Conservation (phyloP, 2,888 invertebrate species). For the Nomada lathburiana region DNA sequence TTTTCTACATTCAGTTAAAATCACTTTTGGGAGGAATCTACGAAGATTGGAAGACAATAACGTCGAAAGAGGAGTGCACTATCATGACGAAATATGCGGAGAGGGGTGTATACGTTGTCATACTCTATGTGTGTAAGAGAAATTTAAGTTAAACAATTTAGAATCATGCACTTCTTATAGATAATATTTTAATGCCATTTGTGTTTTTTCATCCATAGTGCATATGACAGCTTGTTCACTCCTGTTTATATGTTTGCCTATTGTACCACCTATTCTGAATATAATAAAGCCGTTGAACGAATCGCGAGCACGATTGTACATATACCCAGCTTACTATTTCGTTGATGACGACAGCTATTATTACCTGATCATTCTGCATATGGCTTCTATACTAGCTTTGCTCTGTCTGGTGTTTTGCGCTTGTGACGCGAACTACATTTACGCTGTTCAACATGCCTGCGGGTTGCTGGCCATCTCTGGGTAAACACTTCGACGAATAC, state of each 20-base stretch:
- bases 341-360: conserved; percentile 10
- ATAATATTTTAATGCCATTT: neutral
- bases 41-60: conserved; percentile 1
- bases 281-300: conserved; percentile 10
- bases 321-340: conserved; percentile 14
- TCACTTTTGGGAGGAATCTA: neutral
- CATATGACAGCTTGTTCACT: neutral
- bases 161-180: neutral
- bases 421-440: conserved; percentile 19
- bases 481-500: neutral
- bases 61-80: neutral
- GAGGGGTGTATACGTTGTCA: neutral
- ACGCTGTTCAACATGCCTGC: conserved; percentile 35
- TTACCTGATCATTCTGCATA: neutral
- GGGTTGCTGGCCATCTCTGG: neutral
- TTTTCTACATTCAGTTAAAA: neutral
- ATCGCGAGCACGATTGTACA: neutral
- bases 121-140: conserved; percentile 3
- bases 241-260: neutral
- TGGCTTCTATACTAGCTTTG: neutral
- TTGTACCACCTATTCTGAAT: conserved; percentile 1
- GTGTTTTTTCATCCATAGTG: neutral
- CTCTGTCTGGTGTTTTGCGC: neutral
- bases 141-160: neutral
- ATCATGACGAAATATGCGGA: conserved; percentile 1